Evolutionary conservation across 2,888 invertebrate genomes (phyloP), one percentile per base, ranked within the genome.

Genomic region (Trilocha varians): DNA sequence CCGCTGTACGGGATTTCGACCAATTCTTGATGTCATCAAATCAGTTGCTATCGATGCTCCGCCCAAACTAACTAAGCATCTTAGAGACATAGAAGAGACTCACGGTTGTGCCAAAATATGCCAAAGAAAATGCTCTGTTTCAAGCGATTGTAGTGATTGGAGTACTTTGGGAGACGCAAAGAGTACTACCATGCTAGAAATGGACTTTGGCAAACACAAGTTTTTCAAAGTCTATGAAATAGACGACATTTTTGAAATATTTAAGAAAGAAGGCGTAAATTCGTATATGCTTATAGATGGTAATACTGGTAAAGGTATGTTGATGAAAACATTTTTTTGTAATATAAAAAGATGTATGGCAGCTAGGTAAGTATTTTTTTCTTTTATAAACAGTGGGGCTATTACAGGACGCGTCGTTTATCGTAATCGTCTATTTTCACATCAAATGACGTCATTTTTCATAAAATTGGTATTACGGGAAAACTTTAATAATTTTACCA

Each of bases 1-100:
- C 49, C 87, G 94, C 6, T 94, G 94, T 59, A 94, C 94, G 0
- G 94, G 94, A 0, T 94, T 91, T 63, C 82, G 93, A 1, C 90
- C 93, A 1, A 94, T 94, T 45, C 62, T 93, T 45, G 93, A 94
- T 59, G 88, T 92, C 1, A 90, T 93, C 70, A 93, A 93, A 62
- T 89, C 92, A 0, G 90, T 92, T 49, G 91, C 90, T 0, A 67
- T 65, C 0, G 91, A 92, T 57, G 88, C 89, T 5, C 75, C 87
- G 5, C 78, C 87, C n/a, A 61, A 80, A 39, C 66, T 90, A 6
- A 71, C 71, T 1, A 71, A 87, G 15, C 62, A 49, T 48, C 78
- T 89, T 25, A 66, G 62, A 1, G 91, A 84, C n/a, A 84, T 86
- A 8, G 85, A 85, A 58, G 83, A 85, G 6, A 41, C 78, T 0